Evolutionary conservation across 2,888 invertebrate species (phyloP).

Genomic region (Andrena haemorrhoa): DNA sequence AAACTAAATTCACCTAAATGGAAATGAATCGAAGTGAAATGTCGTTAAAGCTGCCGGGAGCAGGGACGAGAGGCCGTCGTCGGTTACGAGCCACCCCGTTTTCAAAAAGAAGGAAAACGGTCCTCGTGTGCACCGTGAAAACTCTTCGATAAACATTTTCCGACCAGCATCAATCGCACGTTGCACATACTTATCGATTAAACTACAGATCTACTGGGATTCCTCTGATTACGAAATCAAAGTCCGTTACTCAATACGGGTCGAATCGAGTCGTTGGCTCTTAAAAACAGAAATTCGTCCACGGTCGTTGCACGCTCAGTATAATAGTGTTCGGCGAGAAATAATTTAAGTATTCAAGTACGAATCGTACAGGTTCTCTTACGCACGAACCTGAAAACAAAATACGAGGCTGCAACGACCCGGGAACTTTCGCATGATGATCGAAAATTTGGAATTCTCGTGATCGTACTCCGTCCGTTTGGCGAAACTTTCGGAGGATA

Average conservation of each 20-base stretch:
- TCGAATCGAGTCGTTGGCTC: conserved; percentile 1
- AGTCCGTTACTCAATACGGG: neutral
- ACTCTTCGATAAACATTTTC: conserved; percentile 5
- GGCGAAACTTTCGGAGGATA: conserved; percentile 9
- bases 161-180: conserved; percentile 18
- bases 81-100: neutral
- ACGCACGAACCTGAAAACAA: neutral
- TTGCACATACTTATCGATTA: neutral
- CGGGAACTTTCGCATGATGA: neutral
- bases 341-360: conserved; percentile 4
- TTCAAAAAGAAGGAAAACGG: neutral
- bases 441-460: neutral
- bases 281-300: neutral
- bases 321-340: neutral
- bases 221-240: neutral
- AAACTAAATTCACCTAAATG: conserved; percentile 41
- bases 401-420: neutral
- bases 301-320: neutral
- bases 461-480: conserved; percentile 2
- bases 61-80: conserved; percentile 60
- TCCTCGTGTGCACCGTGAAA: neutral
- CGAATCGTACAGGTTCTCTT: neutral
- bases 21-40: conserved; percentile 52
- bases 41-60: conserved; percentile 70
- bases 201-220: neutral